These are phyloP conservation scores for Mermis nigrescens DNA, from an alignment of 2,888 invertebrate genomes.

Conservation along the genomic window DNA sequence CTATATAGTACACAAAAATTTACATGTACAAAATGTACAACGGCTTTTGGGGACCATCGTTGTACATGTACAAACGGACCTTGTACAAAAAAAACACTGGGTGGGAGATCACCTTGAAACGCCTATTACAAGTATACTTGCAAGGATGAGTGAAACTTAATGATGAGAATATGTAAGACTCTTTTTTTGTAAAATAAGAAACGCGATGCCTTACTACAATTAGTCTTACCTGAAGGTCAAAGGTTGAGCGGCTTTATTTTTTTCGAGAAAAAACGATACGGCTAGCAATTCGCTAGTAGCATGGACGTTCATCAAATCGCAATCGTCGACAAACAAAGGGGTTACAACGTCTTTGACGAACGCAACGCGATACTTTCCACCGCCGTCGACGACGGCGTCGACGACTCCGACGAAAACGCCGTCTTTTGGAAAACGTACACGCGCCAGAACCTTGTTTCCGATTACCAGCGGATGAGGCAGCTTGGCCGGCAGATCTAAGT, in stretches of 20 bases:
- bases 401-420: constrained; percentile 29
- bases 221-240: neutral
- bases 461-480: constrained; percentile 23
- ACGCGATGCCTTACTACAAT: no score
- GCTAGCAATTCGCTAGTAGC: constrained; percentile 22
- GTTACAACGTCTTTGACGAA: constrained; percentile 26
- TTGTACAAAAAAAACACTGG: no score
- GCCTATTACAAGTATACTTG: no score
- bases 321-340: constrained; percentile 18
- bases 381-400: constrained; percentile 25
- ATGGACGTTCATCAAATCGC: constrained; percentile 12
- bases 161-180: no score
- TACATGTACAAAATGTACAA: no score
- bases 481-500: constrained; percentile 17
- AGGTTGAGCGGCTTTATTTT: constrained; percentile 20
- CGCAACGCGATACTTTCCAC: constrained; percentile 25
- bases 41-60: no score
- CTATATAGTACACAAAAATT: no score
- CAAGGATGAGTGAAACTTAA: no score
- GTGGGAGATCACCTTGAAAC: no score
- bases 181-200: no score
- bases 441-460: constrained; percentile 19
- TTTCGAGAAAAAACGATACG: constrained; percentile 27
- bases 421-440: constrained; percentile 16
- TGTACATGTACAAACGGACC: no score